A percentile compares a stretch with the other conserved stretches of the same genome.
Evolutionary conservation across 2,888 invertebrate genomes (phyloP).

Genomic region (Ditula angustiorana): DNA sequence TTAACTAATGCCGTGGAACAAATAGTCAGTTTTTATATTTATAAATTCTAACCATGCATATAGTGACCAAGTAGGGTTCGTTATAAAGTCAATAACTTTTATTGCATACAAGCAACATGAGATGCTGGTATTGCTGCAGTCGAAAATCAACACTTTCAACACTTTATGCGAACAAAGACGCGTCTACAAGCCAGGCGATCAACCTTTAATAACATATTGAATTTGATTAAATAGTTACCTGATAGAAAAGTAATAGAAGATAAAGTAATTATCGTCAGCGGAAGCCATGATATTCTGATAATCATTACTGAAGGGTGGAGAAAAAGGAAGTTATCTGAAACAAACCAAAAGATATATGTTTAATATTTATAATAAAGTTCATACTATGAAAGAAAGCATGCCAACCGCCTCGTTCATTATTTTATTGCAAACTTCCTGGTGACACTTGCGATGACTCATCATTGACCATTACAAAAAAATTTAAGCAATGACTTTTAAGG

Average conservation of each 20-base stretch:
- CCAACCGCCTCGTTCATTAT: neutral
- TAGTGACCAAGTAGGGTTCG: neutral
- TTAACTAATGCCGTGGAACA: too few species aligned
- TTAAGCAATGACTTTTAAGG: neutral
- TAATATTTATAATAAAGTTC: too few species aligned
- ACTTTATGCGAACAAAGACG: neutral
- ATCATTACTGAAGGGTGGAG: constrained; percentile 69
- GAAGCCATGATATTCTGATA: constrained; percentile 76
- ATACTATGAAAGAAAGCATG: neutral
- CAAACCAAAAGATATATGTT: constrained; percentile 46
- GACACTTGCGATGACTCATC: neutral
- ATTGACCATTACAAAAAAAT: neutral
- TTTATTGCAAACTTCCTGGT: neutral
- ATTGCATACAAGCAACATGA: neutral
- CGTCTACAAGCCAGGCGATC: neutral
- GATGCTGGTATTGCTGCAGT: neutral
- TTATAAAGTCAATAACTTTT: too few species aligned
- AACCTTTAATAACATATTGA: neutral
- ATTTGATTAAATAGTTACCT: constrained; percentile 57
- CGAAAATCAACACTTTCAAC: neutral
- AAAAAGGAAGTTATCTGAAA: constrained; percentile 65
- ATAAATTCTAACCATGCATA: neutral
- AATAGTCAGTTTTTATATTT: neutral
- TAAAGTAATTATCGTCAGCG: constrained; percentile 56
- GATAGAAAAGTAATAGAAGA: constrained; percentile 58